Base-by-base conservation (phyloP, 2,113 vertebrate species). In the Microtus montanus region DNA sequence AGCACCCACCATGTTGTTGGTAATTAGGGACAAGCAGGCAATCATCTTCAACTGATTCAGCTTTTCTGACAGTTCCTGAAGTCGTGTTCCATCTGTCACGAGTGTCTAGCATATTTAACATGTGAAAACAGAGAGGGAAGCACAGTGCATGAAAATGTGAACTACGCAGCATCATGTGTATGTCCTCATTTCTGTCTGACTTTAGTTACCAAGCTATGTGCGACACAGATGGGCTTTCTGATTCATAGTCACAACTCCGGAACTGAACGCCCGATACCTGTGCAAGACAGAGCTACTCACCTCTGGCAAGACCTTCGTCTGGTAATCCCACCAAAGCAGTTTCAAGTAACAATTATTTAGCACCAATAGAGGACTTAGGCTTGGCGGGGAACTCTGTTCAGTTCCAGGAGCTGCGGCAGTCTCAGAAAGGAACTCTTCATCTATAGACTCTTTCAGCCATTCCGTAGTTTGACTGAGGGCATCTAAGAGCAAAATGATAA, bases 361-460 rank as follows among this genome's bases (percentile, higher is more conserved):
- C 97, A 99, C 98, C 98, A 98, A 78, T 3, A 98, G 98, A 52
- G 99, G 99, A 74, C 99, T 99, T 63, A 99, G 98, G 77, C 98
- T 96, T 79, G 96, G 94, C 89, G 80, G 98, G 73, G 98, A 97
- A 54, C 78, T 97, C 89, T 98, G 98, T 22, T 97, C 97, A 13
- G 97, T 97, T 93, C 97, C 97, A 64, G 97, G 93, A 22, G 95
- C 97, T 88, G 96, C 96, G 87, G 98, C 96, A 26, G 97, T 97
- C 66, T 98, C 97, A 93, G 97, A 96, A n/a, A 98, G 98, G 73
- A 98, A 86, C 74, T 99, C 98, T 97, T 99, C 99, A 95, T 99
- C 98, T 95, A 99, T 94, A 0, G 99, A 98, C 22, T 98, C 98
- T 96, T 98, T 98, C 95, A 99, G 99, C 99, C 99, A 99, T 89